Conservation (phyloP, 2,113 vertebrate species). For the Oncorhynchus clarkii region DNA sequence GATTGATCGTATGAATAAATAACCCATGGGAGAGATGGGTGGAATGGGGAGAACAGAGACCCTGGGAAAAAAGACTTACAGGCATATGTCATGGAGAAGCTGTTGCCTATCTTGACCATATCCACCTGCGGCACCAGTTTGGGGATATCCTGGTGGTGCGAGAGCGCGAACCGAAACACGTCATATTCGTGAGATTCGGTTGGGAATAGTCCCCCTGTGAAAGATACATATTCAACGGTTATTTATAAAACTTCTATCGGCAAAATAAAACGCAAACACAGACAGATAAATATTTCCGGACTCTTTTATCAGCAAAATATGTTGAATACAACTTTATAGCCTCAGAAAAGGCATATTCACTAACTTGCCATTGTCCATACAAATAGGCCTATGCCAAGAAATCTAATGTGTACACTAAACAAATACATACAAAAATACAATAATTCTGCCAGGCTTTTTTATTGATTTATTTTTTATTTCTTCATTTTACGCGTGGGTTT, state of each 20-base stretch:
- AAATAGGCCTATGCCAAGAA: background rate
- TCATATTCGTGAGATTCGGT: conserved; percentile 97
- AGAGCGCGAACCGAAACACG: conserved; percentile 95
- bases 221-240: conserved; percentile 45
- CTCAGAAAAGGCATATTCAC: background rate
- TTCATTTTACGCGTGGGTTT: conserved; percentile 25
- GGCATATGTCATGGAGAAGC: conserved; percentile 98
- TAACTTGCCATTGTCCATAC: no score
- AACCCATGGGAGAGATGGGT: background rate
- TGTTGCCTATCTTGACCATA: conserved; percentile 97
- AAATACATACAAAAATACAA: background rate
- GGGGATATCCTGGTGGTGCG: conserved; percentile 95
- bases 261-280: background rate
- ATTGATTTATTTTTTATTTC: no score
- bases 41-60: background rate
- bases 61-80: conserved; percentile 82
- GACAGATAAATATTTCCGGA: background rate
- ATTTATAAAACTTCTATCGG: background rate
- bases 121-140: conserved; percentile 99
- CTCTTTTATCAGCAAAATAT: background rate
- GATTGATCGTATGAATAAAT: conserved; percentile 6
- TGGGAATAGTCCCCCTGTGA: conserved; percentile 93
- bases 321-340: background rate
- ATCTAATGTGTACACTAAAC: background rate
- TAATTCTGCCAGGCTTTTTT: background rate